Base-by-base conservation (phyloP, 2,797 vertebrate species). In the Otolemur crassicaudatus region DNA sequence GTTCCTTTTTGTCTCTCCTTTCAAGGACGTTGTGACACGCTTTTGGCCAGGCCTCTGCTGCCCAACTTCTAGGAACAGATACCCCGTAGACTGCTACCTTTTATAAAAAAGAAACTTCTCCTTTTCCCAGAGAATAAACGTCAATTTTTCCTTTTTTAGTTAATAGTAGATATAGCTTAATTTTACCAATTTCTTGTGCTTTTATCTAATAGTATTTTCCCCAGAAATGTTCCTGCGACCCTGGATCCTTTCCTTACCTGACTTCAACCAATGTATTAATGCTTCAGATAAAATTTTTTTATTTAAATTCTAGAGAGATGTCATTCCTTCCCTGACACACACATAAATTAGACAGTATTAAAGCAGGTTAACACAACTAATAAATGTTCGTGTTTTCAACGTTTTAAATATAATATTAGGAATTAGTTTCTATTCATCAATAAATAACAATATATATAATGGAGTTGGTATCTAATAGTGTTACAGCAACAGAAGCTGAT, bases 391-490 rank as follows among this genome's bases (percentile, higher is more conserved):
- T 61, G 75, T 81, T 34, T 96, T 95, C 58, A 67, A 69, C 61
- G 76, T 58, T 89, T 49, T 96, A 90, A 43, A 88, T 58, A 61
- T 31, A 76, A 75, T 63, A 81, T 86, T 90, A 92, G 17, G 7
- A n/a, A 94, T 84, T 92, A 29, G 3, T 77, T 92, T 92, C 72
- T 4, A 79, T 34, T 93, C 27, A 10, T 87, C 53, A 84, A 63
- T 86, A 87, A 86, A 80, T 70, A 76, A 58, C 49, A 79, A 19
- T 76, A 43, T 37, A 67, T 25, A 82, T 81, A 81, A 70, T 84
- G 7, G 5, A 43, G 12, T 83, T 94, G 89, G 12, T 22, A 65
- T 89, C 7, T 90, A 90, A 69, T 73, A 88, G 82, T 43, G n/a
- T 8, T 79, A 2, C 17, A 92, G 58, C 19, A 56, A 4, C 19